Conservation (phyloP, 2,113 vertebrate genomes). For the Synodontis membranacea region DNA sequence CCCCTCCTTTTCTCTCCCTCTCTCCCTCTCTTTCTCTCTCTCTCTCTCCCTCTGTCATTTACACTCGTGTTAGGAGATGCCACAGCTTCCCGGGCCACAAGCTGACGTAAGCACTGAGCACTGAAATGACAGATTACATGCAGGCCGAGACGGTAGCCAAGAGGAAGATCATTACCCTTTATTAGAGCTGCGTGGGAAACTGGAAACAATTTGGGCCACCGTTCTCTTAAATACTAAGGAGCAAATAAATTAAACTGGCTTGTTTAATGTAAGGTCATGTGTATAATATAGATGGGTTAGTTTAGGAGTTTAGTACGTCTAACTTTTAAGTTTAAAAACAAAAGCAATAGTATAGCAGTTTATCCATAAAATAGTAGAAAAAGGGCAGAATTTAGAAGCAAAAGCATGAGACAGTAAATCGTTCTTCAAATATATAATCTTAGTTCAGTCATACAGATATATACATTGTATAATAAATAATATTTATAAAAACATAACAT, state of each 20-base stretch:
- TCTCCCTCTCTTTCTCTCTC: neutral
- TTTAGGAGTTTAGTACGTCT: constrained; percentile 1
- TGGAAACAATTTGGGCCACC: constrained; percentile 31
- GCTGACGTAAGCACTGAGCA: constrained; percentile 14
- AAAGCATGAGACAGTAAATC: constrained; percentile 66
- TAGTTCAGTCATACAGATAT: constrained; percentile 98
- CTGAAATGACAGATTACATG: constrained; percentile 49
- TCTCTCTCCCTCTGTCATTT: constrained; percentile 13
- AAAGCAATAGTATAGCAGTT: neutral
- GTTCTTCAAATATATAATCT: constrained; percentile 99
- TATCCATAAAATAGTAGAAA: neutral
- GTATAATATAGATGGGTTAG: neutral
- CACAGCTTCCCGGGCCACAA: neutral
- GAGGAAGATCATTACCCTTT: constrained; percentile 47
- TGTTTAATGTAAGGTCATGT: constrained; percentile 4
- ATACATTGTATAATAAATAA: constrained; percentile 99
- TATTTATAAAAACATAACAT: constrained; percentile 99
- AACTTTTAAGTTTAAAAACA: neutral
- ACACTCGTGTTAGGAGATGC: constrained; percentile 7
- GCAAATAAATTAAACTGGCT: constrained; percentile 33
- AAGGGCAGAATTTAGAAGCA: constrained; percentile 42
- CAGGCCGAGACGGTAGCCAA: constrained; percentile 43
- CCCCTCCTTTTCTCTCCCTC: neutral
- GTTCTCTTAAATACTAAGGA: constrained; percentile 19
- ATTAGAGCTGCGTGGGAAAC: constrained; percentile 47